Evolutionary conservation across 2,113 vertebrate genomes (phyloP).

Genomic region (Prietella phreatophila): DNA sequence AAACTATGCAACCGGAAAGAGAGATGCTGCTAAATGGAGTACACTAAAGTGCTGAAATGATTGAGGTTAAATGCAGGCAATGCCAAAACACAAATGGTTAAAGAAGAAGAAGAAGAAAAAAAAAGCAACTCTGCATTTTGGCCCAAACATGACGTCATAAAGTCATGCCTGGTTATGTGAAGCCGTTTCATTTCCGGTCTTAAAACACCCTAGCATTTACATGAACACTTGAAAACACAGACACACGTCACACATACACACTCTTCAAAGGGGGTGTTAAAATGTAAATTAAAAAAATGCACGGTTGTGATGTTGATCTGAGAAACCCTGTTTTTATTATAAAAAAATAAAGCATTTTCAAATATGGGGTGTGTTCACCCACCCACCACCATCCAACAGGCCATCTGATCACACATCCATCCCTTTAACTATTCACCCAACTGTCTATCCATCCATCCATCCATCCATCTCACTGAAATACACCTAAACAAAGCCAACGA

Average conservation of each 20-base stretch:
- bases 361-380: slow-evolving; percentile 57
- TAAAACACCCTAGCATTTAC: slow-evolving; percentile 3
- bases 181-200: slow-evolving; percentile 14
- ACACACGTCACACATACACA: background rate
- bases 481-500: slow-evolving; percentile 53
- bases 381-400: slow-evolving; percentile 48
- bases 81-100: slow-evolving; percentile 19
- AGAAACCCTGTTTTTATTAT: slow-evolving; percentile 77
- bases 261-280: background rate
- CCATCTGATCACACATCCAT: slow-evolving; percentile 53
- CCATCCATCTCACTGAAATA: slow-evolving; percentile 38
- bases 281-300: slow-evolving; percentile 58
- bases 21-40: slow-evolving; percentile 20
- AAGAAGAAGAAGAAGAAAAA: background rate
- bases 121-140: slow-evolving; percentile 43
- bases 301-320: slow-evolving; percentile 71
- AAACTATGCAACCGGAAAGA: slow-evolving; percentile 40
- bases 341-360: slow-evolving; percentile 82
- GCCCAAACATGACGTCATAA: slow-evolving; percentile 41
- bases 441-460: slow-evolving; percentile 37
- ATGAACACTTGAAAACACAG: slow-evolving; percentile 7
- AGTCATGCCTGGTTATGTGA: slow-evolving; percentile 26
- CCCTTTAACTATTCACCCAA: slow-evolving; percentile 45
- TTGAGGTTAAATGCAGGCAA: slow-evolving; percentile 24
- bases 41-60: background rate